A percentile compares a stretch with the other conserved stretches of the same genome.
These are phyloP conservation scores for Zeuzera pyrina DNA, from an alignment of 2,888 invertebrate species.

Conservation along the genomic window DNA sequence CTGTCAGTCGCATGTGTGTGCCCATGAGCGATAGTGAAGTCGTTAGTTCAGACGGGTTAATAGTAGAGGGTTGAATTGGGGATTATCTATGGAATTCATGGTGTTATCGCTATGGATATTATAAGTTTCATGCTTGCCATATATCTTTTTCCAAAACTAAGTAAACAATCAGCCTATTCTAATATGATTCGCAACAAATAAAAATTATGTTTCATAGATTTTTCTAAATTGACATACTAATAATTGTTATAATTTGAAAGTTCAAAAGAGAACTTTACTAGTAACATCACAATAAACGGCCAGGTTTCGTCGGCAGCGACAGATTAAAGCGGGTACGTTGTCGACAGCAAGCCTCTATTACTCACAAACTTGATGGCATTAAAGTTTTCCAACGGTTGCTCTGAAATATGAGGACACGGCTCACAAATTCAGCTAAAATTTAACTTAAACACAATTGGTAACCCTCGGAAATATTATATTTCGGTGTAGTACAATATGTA, in stretches of 20 bases:
- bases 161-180: too few species aligned
- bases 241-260: conserved; percentile 31
- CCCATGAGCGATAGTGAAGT: conserved; percentile 68
- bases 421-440: conserved; percentile 18
- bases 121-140: conserved; percentile 14
- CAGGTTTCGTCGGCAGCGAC: conserved; percentile 33
- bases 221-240: too few species aligned
- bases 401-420: conserved; percentile 38
- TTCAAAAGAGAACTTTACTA: conserved; percentile 25
- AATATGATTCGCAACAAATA: too few species aligned
- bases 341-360: conserved; percentile 42
- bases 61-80: conserved; percentile 55
- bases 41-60: conserved; percentile 69
- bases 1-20: conserved; percentile 70
- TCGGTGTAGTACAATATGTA: too few species aligned
- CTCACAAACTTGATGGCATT: conserved; percentile 46
- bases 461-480: too few species aligned
- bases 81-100: conserved; percentile 52
- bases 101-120: conserved; percentile 26
- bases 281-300: conserved; percentile 33
- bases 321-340: conserved; percentile 37
- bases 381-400: conserved; percentile 39
- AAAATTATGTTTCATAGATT: too few species aligned
- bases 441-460: too few species aligned
- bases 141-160: too few species aligned